These are phyloP conservation scores for Neosalanx taihuensis DNA, from an alignment of 2,797 vertebrate species.

Conservation along the genomic window DNA sequence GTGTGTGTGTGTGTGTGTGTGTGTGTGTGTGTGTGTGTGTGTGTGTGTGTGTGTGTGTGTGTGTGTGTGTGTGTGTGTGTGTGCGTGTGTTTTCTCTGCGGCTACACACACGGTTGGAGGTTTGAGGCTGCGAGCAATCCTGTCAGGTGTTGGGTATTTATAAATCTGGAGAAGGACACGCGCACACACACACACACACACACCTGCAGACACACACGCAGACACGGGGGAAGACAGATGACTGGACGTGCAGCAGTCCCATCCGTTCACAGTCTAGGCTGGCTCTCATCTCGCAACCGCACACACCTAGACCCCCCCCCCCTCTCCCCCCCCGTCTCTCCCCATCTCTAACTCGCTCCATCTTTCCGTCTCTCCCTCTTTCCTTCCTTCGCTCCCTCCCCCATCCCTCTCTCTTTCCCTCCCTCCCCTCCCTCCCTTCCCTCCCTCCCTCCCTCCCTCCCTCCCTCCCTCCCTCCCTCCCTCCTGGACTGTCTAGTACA, in stretches of 20 bases:
- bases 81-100: background rate
- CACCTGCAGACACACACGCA: background rate
- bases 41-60: background rate
- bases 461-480: constrained; percentile 31
- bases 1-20: too few species aligned
- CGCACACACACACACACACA: background rate
- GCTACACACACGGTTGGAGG: background rate
- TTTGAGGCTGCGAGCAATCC: constrained; percentile 19
- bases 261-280: constrained; percentile 57
- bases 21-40: background rate
- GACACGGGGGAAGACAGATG: constrained; percentile 54
- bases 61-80: too few species aligned
- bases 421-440: background rate
- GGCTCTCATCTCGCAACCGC: constrained; percentile 57
- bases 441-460: background rate
- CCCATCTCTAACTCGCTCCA: background rate
- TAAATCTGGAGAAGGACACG: constrained; percentile 34
- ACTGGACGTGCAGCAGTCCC: constrained; percentile 50
- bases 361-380: constrained; percentile 22
- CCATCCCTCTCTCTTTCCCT: constrained; percentile 15
- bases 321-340: constrained; percentile 1
- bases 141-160: constrained; percentile 60
- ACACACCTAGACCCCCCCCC: background rate
- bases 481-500: constrained; percentile 15
- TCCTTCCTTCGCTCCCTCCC: constrained; percentile 7